A percentile compares a stretch with the other conserved stretches of the same genome.
phyloP scores from a whole-genome alignment of 2,113 vertebrate genomes.

The Labeo rohita region DNA sequence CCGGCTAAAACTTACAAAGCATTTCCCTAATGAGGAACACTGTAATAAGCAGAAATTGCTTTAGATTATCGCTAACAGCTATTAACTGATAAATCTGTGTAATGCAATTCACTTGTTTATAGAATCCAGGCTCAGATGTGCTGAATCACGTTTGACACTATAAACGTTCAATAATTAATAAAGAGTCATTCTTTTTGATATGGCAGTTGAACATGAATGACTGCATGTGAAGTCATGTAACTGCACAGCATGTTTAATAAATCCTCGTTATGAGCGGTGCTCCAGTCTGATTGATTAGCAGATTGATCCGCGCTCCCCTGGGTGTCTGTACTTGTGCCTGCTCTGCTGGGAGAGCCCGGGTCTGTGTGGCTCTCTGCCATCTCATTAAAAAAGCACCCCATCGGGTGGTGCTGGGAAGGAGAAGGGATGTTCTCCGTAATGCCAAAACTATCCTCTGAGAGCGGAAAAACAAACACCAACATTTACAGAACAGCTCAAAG shows the following conservation, averaged over 20 bases:
- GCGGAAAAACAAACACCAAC: slow-evolving; percentile 32
- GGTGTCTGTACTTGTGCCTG: slow-evolving; percentile 30
- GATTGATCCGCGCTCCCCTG: slow-evolving; percentile 46
- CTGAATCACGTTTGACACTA: neutral
- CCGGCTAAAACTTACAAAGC: neutral
- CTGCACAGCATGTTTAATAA: slow-evolving; percentile 7
- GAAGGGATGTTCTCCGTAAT: neutral
- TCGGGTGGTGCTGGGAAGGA: neutral
- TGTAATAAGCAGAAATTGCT: neutral
- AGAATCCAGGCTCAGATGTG: neutral
- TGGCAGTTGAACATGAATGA: slow-evolving; percentile 16
- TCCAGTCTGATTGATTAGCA: slow-evolving; percentile 47
- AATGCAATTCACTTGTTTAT: neutral
- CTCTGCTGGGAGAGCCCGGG: slow-evolving; percentile 11
- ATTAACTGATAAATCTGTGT: neutral
- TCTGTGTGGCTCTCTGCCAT: slow-evolving; percentile 47
- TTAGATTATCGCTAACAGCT: neutral
- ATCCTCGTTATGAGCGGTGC: neutral
- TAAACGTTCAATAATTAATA: neutral
- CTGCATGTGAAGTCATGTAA: slow-evolving; percentile 38
- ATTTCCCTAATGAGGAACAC: slow-evolving; percentile 8
- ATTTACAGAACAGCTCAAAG: slow-evolving; percentile 10
- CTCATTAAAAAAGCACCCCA: slow-evolving; percentile 54
- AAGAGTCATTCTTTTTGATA: neutral
- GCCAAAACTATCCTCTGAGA: slow-evolving; percentile 26